Evolutionary conservation across 2,113 vertebrate species (phyloP), one percentile per base, ranked within the genome.

Genomic region (Cairina moschata): DNA sequence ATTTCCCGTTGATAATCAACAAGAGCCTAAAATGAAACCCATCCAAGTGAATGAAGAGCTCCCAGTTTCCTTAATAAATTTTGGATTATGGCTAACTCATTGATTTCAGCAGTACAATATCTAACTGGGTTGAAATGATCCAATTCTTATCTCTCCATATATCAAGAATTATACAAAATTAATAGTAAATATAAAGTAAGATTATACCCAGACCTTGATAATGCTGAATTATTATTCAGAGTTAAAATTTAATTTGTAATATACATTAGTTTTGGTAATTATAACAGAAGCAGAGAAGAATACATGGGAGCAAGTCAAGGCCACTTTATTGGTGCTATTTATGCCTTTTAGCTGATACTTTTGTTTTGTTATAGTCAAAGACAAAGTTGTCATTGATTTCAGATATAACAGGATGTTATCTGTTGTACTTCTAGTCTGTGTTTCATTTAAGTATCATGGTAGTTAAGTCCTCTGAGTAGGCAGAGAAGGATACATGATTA

Each of bases 231-330:
- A 86, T 82, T 93, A 92, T 93, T 93, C 80, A 86, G 86, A 94
- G 83, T 86, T 92, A 91, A 90, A 95, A 86, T 76, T 75, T 86
- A 60, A 95, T 96, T 91, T 97, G 46, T 44, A 95, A 84, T 58
- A 36, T 42, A 77, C 25, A 71, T 80, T 77, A 60, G 52, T 78
- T 88, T 95, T 54, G 38, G 46, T 52, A 81, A 86, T 23, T 38
- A 77, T 88, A 48, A 74, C 65, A 88, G 88, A 86, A 84, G 12
- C 14, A 75, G 29, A 75, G 76, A 83, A 87, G 12, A 88, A 88
- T 84, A 91, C 72, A 88, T 40, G 13, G 13, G 92, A 72, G 25
- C 16, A 81, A 84, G 36, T 52, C 71, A 93, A 90, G 34, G 34
- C 38, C 75, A 28, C 11, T 6, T 20, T 72, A 56, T 66, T 0